phyloP scores from a whole-genome alignment of 2,797 vertebrate species.

The Microchirus variegatus region DNA sequence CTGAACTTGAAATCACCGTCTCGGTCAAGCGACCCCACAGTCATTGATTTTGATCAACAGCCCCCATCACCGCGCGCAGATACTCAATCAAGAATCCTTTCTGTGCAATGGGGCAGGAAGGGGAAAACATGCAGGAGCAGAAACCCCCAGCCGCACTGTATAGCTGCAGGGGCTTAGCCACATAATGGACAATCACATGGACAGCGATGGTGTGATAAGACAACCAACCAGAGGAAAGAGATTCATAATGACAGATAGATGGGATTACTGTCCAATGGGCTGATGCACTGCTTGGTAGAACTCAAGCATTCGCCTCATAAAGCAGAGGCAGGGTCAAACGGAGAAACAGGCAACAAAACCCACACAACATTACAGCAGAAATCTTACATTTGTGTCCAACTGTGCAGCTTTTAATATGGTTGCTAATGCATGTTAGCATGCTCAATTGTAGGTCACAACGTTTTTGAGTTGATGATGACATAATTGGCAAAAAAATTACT shows the following conservation, averaged over 20 bases:
- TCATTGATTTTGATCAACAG: conserved; percentile 32
- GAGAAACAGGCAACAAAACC: not conserved
- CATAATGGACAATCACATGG: conserved; percentile 39
- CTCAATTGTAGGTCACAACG: too few species aligned
- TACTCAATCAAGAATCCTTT: conserved; percentile 4
- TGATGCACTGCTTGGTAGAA: conserved; percentile 29
- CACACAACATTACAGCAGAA: conserved; percentile 7
- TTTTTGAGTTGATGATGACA: too few species aligned
- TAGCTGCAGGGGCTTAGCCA: conserved; percentile 18
- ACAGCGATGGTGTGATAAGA: conserved; percentile 46
- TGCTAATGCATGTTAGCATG: too few species aligned
- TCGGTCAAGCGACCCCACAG: not conserved
- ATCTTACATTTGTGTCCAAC: too few species aligned
- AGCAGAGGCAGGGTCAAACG: not conserved
- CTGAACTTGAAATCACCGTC: conserved; percentile 19
- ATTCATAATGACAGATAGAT: conserved; percentile 39
- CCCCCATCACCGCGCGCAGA: conserved; percentile 7
- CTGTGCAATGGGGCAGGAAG: conserved; percentile 7
- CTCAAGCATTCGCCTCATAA: not conserved
- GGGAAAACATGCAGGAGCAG: conserved; percentile 22
- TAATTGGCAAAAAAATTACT: too few species aligned
- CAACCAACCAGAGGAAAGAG: conserved; percentile 20
- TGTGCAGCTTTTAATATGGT: too few species aligned
- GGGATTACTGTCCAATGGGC: conserved; percentile 43
- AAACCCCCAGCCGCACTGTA: conserved; percentile 3